phyloP scores from a whole-genome alignment of 2,797 vertebrate genomes.

The Myotis planiceps region DNA sequence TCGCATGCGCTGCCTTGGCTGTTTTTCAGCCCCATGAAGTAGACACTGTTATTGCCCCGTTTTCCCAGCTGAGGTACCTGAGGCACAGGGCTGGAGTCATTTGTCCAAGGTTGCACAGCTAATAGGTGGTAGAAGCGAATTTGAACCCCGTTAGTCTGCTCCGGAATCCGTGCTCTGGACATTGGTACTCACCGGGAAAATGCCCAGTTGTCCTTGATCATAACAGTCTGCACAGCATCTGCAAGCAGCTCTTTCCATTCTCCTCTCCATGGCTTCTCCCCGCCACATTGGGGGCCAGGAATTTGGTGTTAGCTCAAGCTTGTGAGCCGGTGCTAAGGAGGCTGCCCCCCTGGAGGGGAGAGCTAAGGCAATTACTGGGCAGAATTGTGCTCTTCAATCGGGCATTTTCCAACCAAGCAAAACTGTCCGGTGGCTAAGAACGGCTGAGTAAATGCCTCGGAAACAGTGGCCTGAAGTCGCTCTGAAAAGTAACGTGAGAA shows the following conservation, averaged over 20 bases:
- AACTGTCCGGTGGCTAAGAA: not conserved
- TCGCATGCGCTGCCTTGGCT: fast-evolving
- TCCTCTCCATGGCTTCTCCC: not conserved
- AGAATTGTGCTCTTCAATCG: not conserved
- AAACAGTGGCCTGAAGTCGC: not conserved
- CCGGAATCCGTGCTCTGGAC: not conserved
- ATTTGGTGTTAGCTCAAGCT: not conserved
- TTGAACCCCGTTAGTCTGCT: not conserved
- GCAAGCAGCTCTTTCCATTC: not conserved
- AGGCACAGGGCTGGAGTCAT: not conserved
- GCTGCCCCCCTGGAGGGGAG: fast-evolving
- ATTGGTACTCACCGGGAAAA: fast-evolving
- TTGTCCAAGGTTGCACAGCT: not conserved
- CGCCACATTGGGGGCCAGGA: not conserved
- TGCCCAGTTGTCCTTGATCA: fast-evolving
- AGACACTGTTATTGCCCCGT: fast-evolving
- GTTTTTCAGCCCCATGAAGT: not conserved
- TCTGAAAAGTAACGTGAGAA: not conserved
- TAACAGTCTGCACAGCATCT: not conserved
- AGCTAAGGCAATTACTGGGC: not conserved
- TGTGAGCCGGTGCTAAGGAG: not conserved
- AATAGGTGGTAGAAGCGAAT: not conserved
- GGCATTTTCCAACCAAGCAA: not conserved
- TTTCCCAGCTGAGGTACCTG: not conserved
- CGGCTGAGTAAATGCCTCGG: not conserved